Evolutionary conservation across 1,140 invertebrate genomes (phyloP).

Genomic region (Radopholus similis): DNA sequence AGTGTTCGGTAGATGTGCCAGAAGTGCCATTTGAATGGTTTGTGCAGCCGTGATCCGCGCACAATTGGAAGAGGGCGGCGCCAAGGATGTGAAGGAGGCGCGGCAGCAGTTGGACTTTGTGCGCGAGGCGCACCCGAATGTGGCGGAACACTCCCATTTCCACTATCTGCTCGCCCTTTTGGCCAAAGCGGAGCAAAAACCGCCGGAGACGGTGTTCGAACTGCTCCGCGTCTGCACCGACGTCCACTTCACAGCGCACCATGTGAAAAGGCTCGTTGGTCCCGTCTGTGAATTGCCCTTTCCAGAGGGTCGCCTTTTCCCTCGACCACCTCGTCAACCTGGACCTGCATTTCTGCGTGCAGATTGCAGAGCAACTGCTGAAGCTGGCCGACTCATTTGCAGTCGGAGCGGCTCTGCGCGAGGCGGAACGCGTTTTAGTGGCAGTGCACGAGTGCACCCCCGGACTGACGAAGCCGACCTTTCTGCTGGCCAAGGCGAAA

Average conservation of each 20-base stretch:
- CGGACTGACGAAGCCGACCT: slow-evolving; percentile 70
- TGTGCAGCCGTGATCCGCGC: slow-evolving; percentile 33
- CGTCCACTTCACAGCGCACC: slow-evolving; percentile 23
- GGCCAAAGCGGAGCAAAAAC: slow-evolving; percentile 5
- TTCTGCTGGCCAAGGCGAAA: slow-evolving; percentile 74
- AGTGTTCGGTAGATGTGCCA: slow-evolving; percentile 2
- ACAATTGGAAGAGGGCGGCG: slow-evolving; percentile 26
- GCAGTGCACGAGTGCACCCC: slow-evolving; percentile 75
- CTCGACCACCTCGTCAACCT: slow-evolving; percentile 72
- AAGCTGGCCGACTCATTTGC: slow-evolving; percentile 68
- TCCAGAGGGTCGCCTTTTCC: slow-evolving; percentile 69
- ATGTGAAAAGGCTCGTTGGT: slow-evolving; percentile 18
- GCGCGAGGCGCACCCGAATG: slow-evolving; percentile 26
- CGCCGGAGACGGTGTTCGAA: not conserved
- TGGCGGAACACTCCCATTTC: slow-evolving; percentile 22
- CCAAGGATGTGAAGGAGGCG: slow-evolving; percentile 34
- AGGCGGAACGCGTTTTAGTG: slow-evolving; percentile 71
- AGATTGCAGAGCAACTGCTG: slow-evolving; percentile 75
- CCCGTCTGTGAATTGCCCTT: not conserved
- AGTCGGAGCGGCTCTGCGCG: slow-evolving; percentile 63
- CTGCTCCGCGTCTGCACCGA: slow-evolving; percentile 21
- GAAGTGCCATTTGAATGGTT: not conserved
- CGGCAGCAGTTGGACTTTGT: slow-evolving; percentile 37
- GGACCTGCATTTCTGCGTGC: slow-evolving; percentile 79
- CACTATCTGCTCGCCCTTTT: slow-evolving; percentile 28